These are phyloP conservation scores for Lycophotia porphyrea DNA, from an alignment of 2,888 invertebrate species.

Conservation along the genomic window DNA sequence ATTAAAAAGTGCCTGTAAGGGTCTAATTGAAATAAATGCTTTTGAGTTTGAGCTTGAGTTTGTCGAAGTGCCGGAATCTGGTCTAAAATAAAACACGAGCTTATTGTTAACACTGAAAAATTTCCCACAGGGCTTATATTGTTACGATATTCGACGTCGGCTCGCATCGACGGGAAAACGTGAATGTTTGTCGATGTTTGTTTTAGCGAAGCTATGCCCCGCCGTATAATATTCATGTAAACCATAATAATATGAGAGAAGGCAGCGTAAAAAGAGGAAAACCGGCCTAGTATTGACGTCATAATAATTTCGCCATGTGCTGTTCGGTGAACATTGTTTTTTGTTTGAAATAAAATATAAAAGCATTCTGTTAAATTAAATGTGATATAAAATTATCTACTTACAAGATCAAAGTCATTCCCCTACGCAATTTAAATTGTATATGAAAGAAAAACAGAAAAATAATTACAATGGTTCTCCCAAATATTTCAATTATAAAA, in stretches of 20 bases:
- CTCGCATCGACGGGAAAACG: slow-evolving; percentile 50
- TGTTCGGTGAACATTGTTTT: slow-evolving; percentile 5
- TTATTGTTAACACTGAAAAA: slow-evolving; percentile 76
- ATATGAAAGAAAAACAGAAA: slow-evolving; percentile 9
- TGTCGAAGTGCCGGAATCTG: slow-evolving; percentile 69
- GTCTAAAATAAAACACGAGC: slow-evolving; percentile 72
- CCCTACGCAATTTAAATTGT: not conserved
- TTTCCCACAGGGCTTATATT: slow-evolving; percentile 73
- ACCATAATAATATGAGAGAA: slow-evolving; percentile 55
- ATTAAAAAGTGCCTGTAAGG: no score
- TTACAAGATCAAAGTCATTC: slow-evolving; percentile 6
- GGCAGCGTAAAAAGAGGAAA: slow-evolving; percentile 36
- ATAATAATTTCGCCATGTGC: slow-evolving; percentile 32
- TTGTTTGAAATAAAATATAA: slow-evolving; percentile 19
- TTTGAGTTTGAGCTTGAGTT: no score
- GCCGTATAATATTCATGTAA: slow-evolving; percentile 59
- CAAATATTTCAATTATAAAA: slow-evolving; percentile 9
- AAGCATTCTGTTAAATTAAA: slow-evolving; percentile 22
- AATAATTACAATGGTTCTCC: not conserved
- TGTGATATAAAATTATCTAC: not conserved
- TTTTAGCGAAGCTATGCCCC: slow-evolving; percentile 41
- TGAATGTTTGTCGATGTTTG: slow-evolving; percentile 51
- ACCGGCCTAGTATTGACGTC: slow-evolving; percentile 27
- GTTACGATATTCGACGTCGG: slow-evolving; percentile 71
- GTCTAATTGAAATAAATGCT: no score